Conservation (phyloP, 1,140 invertebrate genomes). For the Procambarus clarkii region DNA sequence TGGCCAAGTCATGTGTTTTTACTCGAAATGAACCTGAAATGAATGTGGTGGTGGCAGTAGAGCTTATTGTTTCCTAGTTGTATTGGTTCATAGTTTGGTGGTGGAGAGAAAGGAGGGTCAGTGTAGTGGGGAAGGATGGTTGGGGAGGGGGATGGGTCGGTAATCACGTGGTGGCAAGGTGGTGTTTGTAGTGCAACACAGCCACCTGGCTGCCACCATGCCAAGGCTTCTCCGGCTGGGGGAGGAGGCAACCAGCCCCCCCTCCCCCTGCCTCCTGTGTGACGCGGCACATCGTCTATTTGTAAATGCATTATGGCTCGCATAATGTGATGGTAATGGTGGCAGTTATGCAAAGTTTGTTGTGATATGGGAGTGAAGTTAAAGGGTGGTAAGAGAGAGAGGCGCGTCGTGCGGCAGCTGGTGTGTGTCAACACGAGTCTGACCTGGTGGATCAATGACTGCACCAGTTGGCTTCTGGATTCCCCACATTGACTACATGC, state of each 20-base stretch:
- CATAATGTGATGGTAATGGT: neutral
- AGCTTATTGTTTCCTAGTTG: neutral
- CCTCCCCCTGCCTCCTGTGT: neutral
- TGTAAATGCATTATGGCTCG: neutral
- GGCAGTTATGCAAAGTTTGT: neutral
- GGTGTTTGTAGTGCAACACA: constrained; percentile 46
- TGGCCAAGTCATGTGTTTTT: too few species aligned
- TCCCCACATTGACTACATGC: constrained; percentile 59
- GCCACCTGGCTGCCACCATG: constrained; percentile 15
- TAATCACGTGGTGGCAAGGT: constrained; percentile 49
- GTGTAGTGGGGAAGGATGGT: neutral
- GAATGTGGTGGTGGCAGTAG: too few species aligned
- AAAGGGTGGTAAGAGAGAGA: neutral
- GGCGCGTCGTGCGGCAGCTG: constrained; percentile 34
- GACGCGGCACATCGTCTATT: neutral
- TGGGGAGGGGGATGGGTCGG: neutral
- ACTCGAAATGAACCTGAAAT: too few species aligned
- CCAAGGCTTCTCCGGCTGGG: neutral
- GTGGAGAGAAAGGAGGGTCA: too few species aligned
- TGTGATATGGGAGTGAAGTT: neutral
- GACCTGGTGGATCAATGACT: constrained; percentile 68
- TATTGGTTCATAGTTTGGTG: neutral
- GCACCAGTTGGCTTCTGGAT: constrained; percentile 67
- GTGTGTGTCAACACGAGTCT: constrained; percentile 60
- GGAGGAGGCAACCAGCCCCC: neutral